Conservation (phyloP, 1,140 invertebrate genomes). For the Drosophila arizonae region DNA sequence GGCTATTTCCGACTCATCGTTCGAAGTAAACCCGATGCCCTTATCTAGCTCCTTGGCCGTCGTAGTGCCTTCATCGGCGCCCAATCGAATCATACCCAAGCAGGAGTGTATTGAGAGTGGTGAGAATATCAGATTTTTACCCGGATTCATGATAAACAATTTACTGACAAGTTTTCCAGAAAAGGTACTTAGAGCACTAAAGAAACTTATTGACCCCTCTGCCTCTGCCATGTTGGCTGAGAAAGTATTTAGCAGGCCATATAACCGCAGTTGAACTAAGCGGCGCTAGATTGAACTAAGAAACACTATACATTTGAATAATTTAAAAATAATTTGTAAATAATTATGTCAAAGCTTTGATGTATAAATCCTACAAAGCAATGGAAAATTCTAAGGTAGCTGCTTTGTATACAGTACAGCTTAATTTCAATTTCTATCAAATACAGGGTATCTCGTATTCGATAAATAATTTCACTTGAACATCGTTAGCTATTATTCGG, state of each 20-base stretch:
- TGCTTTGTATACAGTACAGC: too few relatives aligned
- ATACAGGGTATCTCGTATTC: not conserved
- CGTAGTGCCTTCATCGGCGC: not conserved
- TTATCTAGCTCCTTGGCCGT: slow-evolving; percentile 9
- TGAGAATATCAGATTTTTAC: slow-evolving; percentile 6
- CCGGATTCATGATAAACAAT: not conserved
- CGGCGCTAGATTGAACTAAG: not conserved
- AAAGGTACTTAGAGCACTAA: not conserved
- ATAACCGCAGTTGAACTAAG: not conserved
- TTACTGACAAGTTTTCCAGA: not conserved
- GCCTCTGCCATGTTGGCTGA: not conserved
- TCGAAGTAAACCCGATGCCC: not conserved
- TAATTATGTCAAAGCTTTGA: not conserved
- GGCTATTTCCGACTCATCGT: slow-evolving; percentile 4
- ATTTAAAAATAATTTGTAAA: not conserved
- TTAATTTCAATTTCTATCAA: not conserved
- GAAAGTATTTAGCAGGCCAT: not conserved
- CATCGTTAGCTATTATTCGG: slow-evolving; percentile 7
- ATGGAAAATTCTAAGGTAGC: not conserved
- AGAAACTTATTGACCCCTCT: not conserved
- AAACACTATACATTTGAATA: not conserved
- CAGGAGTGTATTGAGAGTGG: slow-evolving; percentile 11
- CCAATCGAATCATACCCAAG: slow-evolving; percentile 1
- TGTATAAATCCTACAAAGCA: not conserved
- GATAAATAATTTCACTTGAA: not conserved